These are phyloP conservation scores for Trilocha varians DNA, from an alignment of 2,888 invertebrate species.

Conservation along the genomic window DNA sequence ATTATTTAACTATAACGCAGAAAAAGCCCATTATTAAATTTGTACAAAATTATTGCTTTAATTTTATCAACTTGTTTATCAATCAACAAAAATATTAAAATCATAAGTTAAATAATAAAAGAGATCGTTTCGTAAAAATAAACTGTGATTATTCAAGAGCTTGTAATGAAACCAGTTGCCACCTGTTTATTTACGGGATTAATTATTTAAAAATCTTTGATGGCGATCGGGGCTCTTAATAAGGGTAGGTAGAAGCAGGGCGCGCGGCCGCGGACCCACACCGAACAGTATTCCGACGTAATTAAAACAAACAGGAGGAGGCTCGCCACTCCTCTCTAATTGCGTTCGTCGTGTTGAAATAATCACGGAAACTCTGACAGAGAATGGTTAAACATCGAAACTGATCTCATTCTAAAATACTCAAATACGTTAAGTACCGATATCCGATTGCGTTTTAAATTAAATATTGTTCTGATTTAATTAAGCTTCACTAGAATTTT, in stretches of 20 bases:
- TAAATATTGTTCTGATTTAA: too few species aligned
- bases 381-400: constrained; percentile 22
- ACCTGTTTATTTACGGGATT: not conserved
- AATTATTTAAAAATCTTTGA: constrained; percentile 30
- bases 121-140: too few species aligned
- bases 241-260: constrained; percentile 10
- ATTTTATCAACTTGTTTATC: too few species aligned
- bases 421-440: not conserved
- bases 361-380: constrained; percentile 55
- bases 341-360: constrained; percentile 66
- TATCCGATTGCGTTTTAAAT: not conserved
- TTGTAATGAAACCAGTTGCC: not conserved
- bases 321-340: constrained; percentile 66
- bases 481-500: too few species aligned
- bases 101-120: not conserved
- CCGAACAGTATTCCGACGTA: constrained; percentile 59
- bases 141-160: not conserved
- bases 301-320: constrained; percentile 70
- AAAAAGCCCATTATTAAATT: too few species aligned
- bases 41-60: too few species aligned
- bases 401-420: not conserved
- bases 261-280: constrained; percentile 26
- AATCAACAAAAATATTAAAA: too few species aligned
- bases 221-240: constrained; percentile 38
- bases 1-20: too few species aligned